Base-by-base conservation (phyloP, 2,888 invertebrate species). In the Lepidocyrtoides sp. region DNA sequence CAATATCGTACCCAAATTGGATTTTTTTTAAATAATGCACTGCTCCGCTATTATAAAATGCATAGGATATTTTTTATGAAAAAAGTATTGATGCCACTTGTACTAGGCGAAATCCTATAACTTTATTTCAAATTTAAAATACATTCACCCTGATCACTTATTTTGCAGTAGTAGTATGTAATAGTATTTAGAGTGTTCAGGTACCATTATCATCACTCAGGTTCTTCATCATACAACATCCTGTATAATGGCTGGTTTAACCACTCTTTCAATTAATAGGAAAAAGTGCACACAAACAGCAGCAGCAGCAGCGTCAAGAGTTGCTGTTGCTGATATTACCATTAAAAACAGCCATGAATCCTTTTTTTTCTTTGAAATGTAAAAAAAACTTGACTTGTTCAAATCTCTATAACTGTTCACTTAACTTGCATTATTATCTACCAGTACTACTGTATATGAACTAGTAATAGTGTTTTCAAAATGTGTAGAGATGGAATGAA, bases 241-340 rank as follows among this genome's bases (percentile, higher is more conserved):
- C 60, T 60, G 60, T 5, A 51, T 17, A 54, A 10, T 57, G 29
- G 48, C 82, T 83, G 66, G 82, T 83, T 66, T 12, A 48, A 83
- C 44, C 82, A 83, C 82, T 83, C 60, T 81, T 81, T 60, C 36
- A 60, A 81, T 57, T 79, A 20, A 10, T 41, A 20, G 69, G 1
- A 60, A 4, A 36, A 10, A n/a, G 20, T 20, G 14, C 17, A 8
- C 17, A 69, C 69, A n/a, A 41, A 23, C 17, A n/a, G n/a, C n/a
- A 60, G 60, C 3, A 23, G 60, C 5, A n/a, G n/a, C 20, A 41
- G 69, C 8, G 17, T 41, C n/a, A 20, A 20, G 32, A 32, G 63
- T 20, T 69, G 20, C 17, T 4, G 57, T 57, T 17, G 41, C n/a
- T n/a, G n/a, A n/a, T n/a, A n/a, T n/a, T n/a, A n/a, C n/a, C 41